phyloP scores from a whole-genome alignment of 1,140 invertebrate genomes.

The Lethrus apterus region DNA sequence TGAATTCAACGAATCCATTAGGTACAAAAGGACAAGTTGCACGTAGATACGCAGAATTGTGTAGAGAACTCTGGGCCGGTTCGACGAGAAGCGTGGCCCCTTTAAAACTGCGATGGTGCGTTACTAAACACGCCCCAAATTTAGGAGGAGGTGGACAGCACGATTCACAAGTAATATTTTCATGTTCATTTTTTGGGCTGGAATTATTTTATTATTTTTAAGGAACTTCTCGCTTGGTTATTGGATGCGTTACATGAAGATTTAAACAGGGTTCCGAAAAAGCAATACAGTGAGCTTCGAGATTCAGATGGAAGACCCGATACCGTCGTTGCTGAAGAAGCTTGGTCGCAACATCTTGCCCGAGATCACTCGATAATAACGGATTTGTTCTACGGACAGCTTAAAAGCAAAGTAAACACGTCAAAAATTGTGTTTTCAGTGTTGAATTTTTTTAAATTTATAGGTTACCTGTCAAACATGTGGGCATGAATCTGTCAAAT shows the following conservation, averaged over 20 bases:
- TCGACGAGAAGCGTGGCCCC: constrained; percentile 74
- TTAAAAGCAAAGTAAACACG: constrained; percentile 63
- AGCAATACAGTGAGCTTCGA: constrained; percentile 65
- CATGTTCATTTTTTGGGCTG: background rate
- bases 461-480: constrained; percentile 69
- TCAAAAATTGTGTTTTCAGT: constrained; percentile 3
- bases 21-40: constrained; percentile 69
- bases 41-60: constrained; percentile 74
- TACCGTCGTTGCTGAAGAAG: constrained; percentile 67
- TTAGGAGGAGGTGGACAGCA: constrained; percentile 84
- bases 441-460: no score
- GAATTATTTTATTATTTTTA: background rate
- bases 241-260: constrained; percentile 86
- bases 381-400: constrained; percentile 84
- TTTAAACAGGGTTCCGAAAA: constrained; percentile 64
- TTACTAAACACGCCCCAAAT: constrained; percentile 73
- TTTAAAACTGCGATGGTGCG: constrained; percentile 73
- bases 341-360: constrained; percentile 75
- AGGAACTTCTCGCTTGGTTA: constrained; percentile 81
- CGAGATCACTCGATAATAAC: constrained; percentile 79
- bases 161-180: constrained; percentile 59
- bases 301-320: constrained; percentile 73
- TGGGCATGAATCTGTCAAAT: constrained; percentile 71
- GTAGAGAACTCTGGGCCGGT: constrained; percentile 80
- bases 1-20: constrained; percentile 75